Evolutionary conservation across 1,140 invertebrate genomes (phyloP), one percentile per base, ranked within the genome.

Genomic region (Portunus trituberculatus): DNA sequence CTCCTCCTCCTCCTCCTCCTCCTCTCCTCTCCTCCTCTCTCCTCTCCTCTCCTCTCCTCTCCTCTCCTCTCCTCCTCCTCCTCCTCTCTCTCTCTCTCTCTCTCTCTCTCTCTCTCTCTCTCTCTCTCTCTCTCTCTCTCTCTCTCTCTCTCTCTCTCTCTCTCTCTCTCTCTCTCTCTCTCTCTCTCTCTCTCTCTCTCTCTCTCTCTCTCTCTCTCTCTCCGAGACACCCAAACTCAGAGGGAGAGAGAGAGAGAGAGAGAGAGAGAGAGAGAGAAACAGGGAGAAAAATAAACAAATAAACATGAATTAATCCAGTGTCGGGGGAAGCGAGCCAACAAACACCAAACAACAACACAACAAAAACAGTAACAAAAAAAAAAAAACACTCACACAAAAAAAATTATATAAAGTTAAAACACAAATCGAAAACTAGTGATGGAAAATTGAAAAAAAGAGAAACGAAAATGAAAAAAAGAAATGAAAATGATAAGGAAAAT

Each of bases 251-350:
- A 88, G 16, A 59, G 12, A 59, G 52, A 59, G 52, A 59, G 52
- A 59, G 52, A 59, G 52, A 59, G 52, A 59, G 52, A 59, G 52
- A 59, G 52, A 59, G 52, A 59, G 52, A 59, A 1, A 88, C 20
- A 88, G 14, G 29, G 45, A 88, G 31, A 88, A 20, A 46, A 39
- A 88, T 88, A 88, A 32, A 88, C 86, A 45, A 88, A 88, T 88
- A 88, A 45, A 39, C 86, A 88, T 76, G 86, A 88, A 88, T 39
- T 88, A 88, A 88, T 46, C 16, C 31, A 46, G 20, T 88, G 8
- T 16, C 16, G 1, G 20, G 67, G n/a, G 20, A 76, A 25, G 67
- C 67, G 16, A 59, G 16, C 52, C 10, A 59, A 59, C 52, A 59
- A 59, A 59, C 52, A 59, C 10, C 52, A 59, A 76, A 76, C 67